A percentile compares a stretch with the other conserved stretches of the same genome.
These are phyloP conservation scores for Oxyteleia sp. DNA, from an alignment of 2,888 invertebrate species.

Conservation along the genomic window DNA sequence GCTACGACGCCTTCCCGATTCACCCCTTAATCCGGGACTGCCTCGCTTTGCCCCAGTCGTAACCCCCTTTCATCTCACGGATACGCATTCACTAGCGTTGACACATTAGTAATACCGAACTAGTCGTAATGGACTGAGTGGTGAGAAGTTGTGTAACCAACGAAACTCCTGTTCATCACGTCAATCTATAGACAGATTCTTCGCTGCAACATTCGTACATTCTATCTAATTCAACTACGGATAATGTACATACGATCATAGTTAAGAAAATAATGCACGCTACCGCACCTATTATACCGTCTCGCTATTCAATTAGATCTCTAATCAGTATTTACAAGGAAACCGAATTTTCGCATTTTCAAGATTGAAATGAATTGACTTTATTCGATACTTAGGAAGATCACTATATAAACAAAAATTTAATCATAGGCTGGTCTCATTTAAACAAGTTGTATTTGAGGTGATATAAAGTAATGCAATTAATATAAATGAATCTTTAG, in stretches of 20 bases:
- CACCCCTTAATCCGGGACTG: constrained; percentile 71
- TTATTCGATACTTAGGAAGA: too few species aligned
- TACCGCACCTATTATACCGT: too few species aligned
- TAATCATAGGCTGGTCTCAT: too few species aligned
- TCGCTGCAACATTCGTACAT: constrained; percentile 29
- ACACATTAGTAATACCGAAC: constrained; percentile 85
- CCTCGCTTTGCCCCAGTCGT: constrained; percentile 60
- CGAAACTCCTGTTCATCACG: constrained; percentile 42
- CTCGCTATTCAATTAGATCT: too few species aligned
- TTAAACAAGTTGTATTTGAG: too few species aligned
- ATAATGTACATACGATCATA: constrained; percentile 22
- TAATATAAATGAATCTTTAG: too few species aligned
- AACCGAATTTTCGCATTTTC: too few species aligned
- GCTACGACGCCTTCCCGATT: constrained; percentile 72
- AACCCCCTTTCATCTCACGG: constrained; percentile 62
- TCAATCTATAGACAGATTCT: constrained; percentile 40
- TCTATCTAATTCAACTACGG: constrained; percentile 25
- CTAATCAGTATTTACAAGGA: too few species aligned
- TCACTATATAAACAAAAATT: too few species aligned
- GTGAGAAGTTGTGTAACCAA: constrained; percentile 79
- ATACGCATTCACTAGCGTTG: constrained; percentile 77
- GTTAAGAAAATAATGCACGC: constrained; percentile 2
- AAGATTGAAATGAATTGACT: too few species aligned
- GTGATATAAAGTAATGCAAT: too few species aligned
- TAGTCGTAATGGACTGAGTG: constrained; percentile 84